These are phyloP conservation scores for Hemibagrus wyckioides DNA, from an alignment of 2,113 vertebrate species.

Conservation along the genomic window DNA sequence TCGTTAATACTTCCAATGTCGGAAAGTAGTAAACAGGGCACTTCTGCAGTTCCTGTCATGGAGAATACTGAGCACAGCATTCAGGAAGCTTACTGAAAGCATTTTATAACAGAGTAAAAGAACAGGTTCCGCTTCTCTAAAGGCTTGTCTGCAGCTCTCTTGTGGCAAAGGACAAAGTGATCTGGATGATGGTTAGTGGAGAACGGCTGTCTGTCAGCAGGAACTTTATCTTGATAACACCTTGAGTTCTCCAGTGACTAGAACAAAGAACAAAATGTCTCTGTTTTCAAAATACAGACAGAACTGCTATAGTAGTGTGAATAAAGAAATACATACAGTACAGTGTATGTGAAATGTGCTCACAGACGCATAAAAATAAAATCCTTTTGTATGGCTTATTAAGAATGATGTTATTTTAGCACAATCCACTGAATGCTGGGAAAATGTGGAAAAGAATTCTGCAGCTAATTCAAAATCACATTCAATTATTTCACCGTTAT, in stretches of 20 bases:
- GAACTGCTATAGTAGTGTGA: neutral
- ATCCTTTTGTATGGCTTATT: neutral
- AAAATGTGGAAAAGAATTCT: neutral
- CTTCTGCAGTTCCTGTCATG: constrained; percentile 26
- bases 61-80: constrained; percentile 8
- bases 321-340: neutral
- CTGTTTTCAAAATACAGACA: neutral
- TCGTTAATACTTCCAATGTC: constrained; percentile 29
- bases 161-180: neutral
- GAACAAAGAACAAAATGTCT: neutral
- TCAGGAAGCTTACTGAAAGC: neutral
- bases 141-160: neutral
- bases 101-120: neutral
- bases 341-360: neutral
- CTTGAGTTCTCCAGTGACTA: neutral
- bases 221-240: neutral
- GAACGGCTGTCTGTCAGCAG: neutral
- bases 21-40: constrained; percentile 13
- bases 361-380: neutral
- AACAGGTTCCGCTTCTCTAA: neutral
- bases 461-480: neutral
- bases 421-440: neutral
- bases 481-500: neutral
- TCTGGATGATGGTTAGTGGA: neutral
- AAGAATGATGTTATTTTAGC: neutral